phyloP scores from a whole-genome alignment of 2,888 invertebrate species.

The Melinaea marsaeus region DNA sequence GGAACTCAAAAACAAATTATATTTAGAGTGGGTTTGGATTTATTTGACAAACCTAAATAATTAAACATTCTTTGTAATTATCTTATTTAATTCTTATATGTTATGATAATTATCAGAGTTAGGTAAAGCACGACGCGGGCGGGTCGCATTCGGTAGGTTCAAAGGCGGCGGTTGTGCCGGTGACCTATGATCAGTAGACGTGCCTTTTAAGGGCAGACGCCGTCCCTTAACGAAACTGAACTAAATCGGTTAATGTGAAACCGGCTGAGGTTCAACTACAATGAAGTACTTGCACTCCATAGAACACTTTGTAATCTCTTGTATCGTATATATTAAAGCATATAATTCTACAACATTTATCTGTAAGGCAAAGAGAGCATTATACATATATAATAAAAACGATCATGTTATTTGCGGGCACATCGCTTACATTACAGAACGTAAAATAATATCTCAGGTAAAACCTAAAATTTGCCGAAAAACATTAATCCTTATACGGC shows the following conservation, averaged over 20 bases:
- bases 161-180: constrained; percentile 27
- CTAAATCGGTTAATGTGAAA: constrained; percentile 27
- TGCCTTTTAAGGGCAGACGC: constrained; percentile 67
- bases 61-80: too few relatives aligned
- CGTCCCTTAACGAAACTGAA: constrained; percentile 44
- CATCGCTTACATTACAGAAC: neutral
- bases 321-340: too few relatives aligned
- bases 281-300: too few relatives aligned
- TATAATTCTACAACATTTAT: too few relatives aligned
- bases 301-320: too few relatives aligned
- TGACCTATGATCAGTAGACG: constrained; percentile 69
- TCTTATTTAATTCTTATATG: neutral
- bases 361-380: too few relatives aligned
- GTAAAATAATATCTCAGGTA: neutral
- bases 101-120: neutral
- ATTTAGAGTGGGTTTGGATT: too few relatives aligned
- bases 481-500: neutral
- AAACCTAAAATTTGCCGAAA: neutral
- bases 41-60: too few relatives aligned
- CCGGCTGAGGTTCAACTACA: constrained; percentile 9
- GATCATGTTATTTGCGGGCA: neutral
- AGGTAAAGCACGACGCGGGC: neutral
- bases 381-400: too few relatives aligned
- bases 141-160: neutral
- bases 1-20: too few relatives aligned